phyloP scores from a whole-genome alignment of 2,113 vertebrate genomes.

The Mesitornis unicolor region DNA sequence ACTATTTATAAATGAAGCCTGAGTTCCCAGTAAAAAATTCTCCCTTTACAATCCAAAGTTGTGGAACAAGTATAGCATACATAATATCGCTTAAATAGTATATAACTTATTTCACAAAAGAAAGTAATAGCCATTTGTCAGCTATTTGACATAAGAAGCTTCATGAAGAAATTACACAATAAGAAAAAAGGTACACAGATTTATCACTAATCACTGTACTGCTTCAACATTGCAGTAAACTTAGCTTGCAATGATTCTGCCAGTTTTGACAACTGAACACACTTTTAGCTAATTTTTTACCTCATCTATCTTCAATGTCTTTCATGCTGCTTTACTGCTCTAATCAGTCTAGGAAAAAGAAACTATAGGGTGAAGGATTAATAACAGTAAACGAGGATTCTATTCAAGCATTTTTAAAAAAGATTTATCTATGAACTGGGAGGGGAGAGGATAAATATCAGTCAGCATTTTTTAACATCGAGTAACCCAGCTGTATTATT shows the following conservation, averaged over 20 bases:
- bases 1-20: background rate
- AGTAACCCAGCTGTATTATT: background rate
- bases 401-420: background rate
- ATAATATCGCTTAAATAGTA: background rate
- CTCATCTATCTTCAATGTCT: background rate
- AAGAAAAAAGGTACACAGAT: background rate
- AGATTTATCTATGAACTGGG: background rate
- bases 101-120: background rate
- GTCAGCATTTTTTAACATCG: background rate
- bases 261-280: background rate
- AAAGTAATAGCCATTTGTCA: background rate
- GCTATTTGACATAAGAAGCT: background rate
- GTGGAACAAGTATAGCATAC: background rate
- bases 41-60: background rate
- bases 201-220: background rate
- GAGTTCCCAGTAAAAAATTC: background rate
- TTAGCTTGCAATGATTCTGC: background rate
- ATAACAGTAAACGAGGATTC: background rate
- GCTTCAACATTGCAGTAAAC: background rate
- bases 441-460: background rate
- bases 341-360: background rate
- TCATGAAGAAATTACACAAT: background rate
- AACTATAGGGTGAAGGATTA: background rate
- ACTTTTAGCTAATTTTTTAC: background rate
- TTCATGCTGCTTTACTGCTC: background rate